Evolutionary conservation across 2,113 vertebrate species (phyloP), one percentile per base, ranked within the genome.

Genomic region (Zeus faber): DNA sequence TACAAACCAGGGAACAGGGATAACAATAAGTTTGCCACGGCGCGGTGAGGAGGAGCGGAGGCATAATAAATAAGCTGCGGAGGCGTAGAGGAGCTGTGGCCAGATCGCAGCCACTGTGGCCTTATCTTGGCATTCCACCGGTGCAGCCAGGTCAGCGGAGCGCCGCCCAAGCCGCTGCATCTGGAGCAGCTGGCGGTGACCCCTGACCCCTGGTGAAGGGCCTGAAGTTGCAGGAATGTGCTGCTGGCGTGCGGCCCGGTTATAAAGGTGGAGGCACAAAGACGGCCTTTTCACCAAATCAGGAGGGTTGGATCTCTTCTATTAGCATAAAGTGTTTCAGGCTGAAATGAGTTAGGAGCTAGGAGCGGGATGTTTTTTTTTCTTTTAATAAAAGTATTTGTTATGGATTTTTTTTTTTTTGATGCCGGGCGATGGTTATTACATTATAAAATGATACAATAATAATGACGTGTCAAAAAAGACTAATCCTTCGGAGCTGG

Each of bases 91-190:
- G n/a, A n/a, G n/a, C 1, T 23, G 43, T 39, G 29, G 37, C 62
- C 49, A 25, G 27, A 47, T 41, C 25, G 44, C 76, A 45, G 55
- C 52, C 41, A 13, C 62, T 58, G 47, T 37, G 67, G 66, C 75
- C 63, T 84, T 77, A 82, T 82, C 78, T 80, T 60, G 43, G 72
- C 77, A 85, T 88, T 84, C 77, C 85, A 72, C 71, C 53, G 45
- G 55, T 49, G 73, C 63, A 79, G 72, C 54, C 66, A 67, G 79
- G 81, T 87, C 77, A 84, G 81, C 31, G 5, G 65, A 73, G 53
- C 63, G 65, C 67, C 56, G 49, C 72, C 58, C 62, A 57, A 76
- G 70, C 72, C 3, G 21, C 65, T 71, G 65, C 68, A 66, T 77
- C 82, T 83, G 65, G 69, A 69, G 54, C 18, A 27, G 55, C 54